These are phyloP conservation scores for Istiophorus platypterus DNA, from an alignment of 2,113 vertebrate species.

Conservation along the genomic window DNA sequence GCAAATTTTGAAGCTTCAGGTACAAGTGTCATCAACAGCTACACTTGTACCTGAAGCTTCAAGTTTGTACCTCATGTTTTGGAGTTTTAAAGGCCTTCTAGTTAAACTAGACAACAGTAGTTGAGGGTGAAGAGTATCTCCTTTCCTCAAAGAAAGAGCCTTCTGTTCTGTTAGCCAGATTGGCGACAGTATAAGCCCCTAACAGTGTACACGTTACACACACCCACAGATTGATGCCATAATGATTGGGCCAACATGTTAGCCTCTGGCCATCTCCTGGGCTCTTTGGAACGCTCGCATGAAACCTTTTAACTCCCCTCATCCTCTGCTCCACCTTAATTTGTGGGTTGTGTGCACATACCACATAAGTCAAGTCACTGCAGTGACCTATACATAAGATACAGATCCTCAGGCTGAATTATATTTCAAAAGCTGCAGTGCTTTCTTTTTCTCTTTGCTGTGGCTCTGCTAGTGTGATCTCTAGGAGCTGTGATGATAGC, in stretches of 20 bases:
- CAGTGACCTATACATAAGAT: constrained; percentile 60
- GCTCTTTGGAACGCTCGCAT: constrained; percentile 44
- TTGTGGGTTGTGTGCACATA: constrained; percentile 73
- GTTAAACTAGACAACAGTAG: constrained; percentile 15
- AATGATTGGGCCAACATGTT: constrained; percentile 76
- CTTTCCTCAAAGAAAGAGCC: constrained; percentile 49
- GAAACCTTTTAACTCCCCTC: constrained; percentile 63
- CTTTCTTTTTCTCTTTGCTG: constrained; percentile 64
- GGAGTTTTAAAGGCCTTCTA: neutral
- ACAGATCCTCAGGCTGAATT: constrained; percentile 61
- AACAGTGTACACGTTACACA: constrained; percentile 13
- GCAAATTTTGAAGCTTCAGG: neutral
- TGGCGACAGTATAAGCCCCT: constrained; percentile 46
- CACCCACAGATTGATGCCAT: constrained; percentile 55
- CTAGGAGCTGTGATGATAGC: constrained; percentile 34
- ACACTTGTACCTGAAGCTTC: neutral
- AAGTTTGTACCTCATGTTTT: neutral
- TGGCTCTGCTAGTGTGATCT: constrained; percentile 51
- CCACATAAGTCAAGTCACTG: constrained; percentile 68
- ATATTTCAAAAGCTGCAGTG: constrained; percentile 54
- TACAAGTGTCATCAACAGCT: neutral
- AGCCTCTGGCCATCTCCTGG: constrained; percentile 65
- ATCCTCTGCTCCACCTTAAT: constrained; percentile 43
- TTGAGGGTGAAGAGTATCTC: constrained; percentile 26
- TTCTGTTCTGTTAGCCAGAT: constrained; percentile 58